Evolutionary conservation across 2,113 vertebrate genomes (phyloP), one percentile per base, ranked within the genome.

Genomic region (Psittacula cyanocephala): DNA sequence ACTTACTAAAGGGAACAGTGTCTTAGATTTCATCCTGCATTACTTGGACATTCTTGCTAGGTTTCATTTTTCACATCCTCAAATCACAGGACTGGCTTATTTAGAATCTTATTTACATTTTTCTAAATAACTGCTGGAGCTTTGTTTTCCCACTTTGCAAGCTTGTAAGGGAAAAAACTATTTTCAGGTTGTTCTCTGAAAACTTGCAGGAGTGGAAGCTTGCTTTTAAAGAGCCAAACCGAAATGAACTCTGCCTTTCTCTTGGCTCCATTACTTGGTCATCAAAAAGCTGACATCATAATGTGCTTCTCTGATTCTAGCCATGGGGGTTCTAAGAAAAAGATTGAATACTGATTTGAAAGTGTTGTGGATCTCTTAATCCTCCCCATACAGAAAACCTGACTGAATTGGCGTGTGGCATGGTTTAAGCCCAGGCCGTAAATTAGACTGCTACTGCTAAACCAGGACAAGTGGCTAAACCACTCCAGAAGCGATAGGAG

Each of bases 331-430:
- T 93, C 17, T 23, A 57, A 67, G 39, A 59, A 65, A 77, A 88
- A 91, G 52, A 81, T 74, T 1, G 29, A 69, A 65, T 88, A 18
- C 13, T 29, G 35, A 88, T 50, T 78, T 96, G 60, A 67, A 88
- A 80, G 76, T 31, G 14, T 10, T 91, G 87, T 41, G 87, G 60
- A 81, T 95, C 89, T 91, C 79, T 94, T 95, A 94, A 95, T 89
- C 52, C 60, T 52, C 88, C 39, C 27, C 70, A 60, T 82, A 29
- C 35, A 76, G 71, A 94, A 89, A 85, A 63, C 64, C 65, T 94
- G 80, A 29, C 82, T 89, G 64, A 93, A 94, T 90, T 20, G 19
- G 44, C 10, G 19, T 46, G 44, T 37, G 37, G 7, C 37, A 8
- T 37, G 37, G 37, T 37, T 37, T 37, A 37, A 37, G 37, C 37